Conservation (phyloP, 35 echinoderm and acorn worm species). For the Acanthaster planci region DNA sequence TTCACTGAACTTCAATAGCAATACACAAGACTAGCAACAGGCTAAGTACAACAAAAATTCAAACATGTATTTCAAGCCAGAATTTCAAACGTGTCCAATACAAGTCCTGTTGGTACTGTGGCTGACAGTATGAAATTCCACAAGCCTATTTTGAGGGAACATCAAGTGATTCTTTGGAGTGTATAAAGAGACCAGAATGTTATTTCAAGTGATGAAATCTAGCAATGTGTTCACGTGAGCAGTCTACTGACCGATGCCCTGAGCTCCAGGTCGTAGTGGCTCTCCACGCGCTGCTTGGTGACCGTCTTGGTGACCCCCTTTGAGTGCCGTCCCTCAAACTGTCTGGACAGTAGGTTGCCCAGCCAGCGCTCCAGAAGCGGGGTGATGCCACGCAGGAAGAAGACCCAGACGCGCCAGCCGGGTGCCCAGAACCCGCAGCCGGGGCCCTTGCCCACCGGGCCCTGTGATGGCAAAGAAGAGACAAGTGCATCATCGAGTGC, state of each 20-base stretch:
- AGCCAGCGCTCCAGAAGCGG: slow-evolving; percentile 95
- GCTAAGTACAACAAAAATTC: too few species aligned
- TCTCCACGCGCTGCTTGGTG: slow-evolving; percentile 97
- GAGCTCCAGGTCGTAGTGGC: slow-evolving; percentile 95
- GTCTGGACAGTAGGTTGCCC: slow-evolving; percentile 93
- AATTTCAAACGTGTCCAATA: too few species aligned
- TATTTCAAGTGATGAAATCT: too few species aligned
- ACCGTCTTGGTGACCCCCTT: slow-evolving; percentile 99
- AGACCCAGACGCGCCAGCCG: slow-evolving; percentile 99
- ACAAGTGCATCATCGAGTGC: not conserved
- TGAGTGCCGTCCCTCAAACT: slow-evolving; percentile 99
- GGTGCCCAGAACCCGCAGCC: slow-evolving; percentile 95
- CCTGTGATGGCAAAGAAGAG: slow-evolving; percentile 38
- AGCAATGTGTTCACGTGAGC: too few species aligned
- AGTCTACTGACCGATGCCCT: slow-evolving; percentile 86
- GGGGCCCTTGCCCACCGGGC: slow-evolving; percentile 96
- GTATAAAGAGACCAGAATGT: too few species aligned
- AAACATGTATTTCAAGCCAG: too few species aligned
- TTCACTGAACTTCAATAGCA: too few species aligned
- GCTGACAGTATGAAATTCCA: too few species aligned
- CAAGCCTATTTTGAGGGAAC: too few species aligned
- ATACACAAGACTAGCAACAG: too few species aligned
- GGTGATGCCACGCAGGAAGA: slow-evolving; percentile 99
- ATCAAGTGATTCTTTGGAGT: too few species aligned
- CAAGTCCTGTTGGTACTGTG: too few species aligned